Evolutionary conservation across 2,113 vertebrate genomes (phyloP).

Genomic region (Ctenomys sociabilis): DNA sequence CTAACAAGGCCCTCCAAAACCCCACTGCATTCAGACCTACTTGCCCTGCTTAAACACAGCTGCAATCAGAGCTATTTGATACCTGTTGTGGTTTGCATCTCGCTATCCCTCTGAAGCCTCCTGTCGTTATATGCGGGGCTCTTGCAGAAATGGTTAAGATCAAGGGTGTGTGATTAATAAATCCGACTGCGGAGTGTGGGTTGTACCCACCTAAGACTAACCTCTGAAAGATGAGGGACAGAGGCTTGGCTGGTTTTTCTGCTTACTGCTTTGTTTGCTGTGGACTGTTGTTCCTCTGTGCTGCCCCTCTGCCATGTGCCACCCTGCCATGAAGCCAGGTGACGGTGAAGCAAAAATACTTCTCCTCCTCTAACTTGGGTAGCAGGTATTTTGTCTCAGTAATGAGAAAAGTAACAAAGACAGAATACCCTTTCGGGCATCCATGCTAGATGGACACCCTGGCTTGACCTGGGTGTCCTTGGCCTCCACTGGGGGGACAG

Average conservation of each 20-base stretch:
- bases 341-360: background rate
- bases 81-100: background rate
- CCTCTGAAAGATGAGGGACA: background rate
- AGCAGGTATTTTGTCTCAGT: background rate
- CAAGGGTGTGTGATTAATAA: background rate
- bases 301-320: background rate
- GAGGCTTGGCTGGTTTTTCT: background rate
- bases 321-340: background rate
- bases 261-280: background rate
- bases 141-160: background rate
- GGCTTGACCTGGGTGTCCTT: background rate
- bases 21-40: background rate
- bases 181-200: background rate
- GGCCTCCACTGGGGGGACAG: background rate
- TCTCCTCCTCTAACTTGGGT: background rate
- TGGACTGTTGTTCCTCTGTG: background rate
- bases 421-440: background rate
- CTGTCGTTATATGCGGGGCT: background rate
- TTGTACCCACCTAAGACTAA: background rate
- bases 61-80: background rate
- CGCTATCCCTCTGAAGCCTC: background rate
- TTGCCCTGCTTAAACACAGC: background rate
- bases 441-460: background rate
- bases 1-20: background rate
- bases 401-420: background rate